Evolutionary conservation across 2,797 vertebrate genomes (phyloP), one percentile per base, ranked within the genome.

Genomic region (Moxostoma hubbsi): DNA sequence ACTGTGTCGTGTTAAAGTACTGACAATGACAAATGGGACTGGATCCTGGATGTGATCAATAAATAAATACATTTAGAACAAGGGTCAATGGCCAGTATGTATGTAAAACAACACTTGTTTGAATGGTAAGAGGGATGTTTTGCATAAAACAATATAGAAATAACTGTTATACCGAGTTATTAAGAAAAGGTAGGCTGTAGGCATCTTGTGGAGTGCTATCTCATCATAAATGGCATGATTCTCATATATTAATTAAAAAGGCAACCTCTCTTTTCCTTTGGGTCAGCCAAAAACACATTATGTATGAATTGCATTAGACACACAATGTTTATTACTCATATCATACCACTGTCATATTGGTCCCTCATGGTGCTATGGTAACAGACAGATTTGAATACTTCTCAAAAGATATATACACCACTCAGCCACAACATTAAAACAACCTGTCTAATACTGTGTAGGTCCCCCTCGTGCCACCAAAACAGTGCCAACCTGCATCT

Each of bases 1-100:
- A 57, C 70, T 66, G 53, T 81, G 75, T 75, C 80, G 80, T 16
- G 82, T 87, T 87, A 54, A 85, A 89, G 88, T 82, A 82, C 80
- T 79, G 87, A 86, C 82, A 85, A 87, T 79, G 86, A 84, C 75
- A 85, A 84, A 86, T 82, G 69, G 13, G 16, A n/a, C 10, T 58
- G 9, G 47, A 66, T 66, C 53, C 55, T 10, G 18, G 13, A 57
- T 59, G 6, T 12, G 49, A 80, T 76, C 73, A 76, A 64, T 71
- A 9, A n/a, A 47, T 75, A 9, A 75, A 67, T 50, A 66, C 69
- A 66, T 72, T 79, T 66, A 18, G 1, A 0, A 58, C 59, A 51
- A 47, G 9, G 57, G 57, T 69, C 50, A 77, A 50, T 63, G 51
- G 9, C 15, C 53, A 66, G 51, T 57, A 15, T n/a, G n/a, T 11